phyloP scores from a whole-genome alignment of 2,797 vertebrate species.

The Clarias platycephalus region DNA sequence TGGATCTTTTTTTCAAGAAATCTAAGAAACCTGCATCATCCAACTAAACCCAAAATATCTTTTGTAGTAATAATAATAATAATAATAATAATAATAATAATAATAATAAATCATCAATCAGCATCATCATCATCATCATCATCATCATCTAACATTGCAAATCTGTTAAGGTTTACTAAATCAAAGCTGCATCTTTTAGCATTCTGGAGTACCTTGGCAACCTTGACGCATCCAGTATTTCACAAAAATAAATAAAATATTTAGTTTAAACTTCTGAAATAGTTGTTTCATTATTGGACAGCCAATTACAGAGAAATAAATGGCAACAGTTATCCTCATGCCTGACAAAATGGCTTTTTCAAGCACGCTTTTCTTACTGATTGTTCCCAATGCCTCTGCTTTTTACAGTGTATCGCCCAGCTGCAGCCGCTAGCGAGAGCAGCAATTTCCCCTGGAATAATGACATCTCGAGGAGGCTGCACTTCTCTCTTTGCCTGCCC shows the following conservation, averaged over 20 bases:
- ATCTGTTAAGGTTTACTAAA: neutral
- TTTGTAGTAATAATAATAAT: neutral
- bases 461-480: constrained; percentile 58
- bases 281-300: constrained; percentile 26
- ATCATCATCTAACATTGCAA: neutral
- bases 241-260: neutral
- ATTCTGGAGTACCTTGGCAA: neutral
- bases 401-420: constrained; percentile 54
- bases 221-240: neutral
- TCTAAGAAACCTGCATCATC: neutral
- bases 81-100: no score
- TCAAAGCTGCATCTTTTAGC: neutral
- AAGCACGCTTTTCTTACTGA: constrained; percentile 45
- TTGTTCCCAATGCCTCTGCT: constrained; percentile 44
- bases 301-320: constrained; percentile 33
- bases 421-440: constrained; percentile 55
- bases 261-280: neutral
- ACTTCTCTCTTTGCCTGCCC: constrained; percentile 44
- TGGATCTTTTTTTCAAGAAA: constrained; percentile 15
- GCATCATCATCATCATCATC: no score
- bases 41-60: constrained; percentile 11
- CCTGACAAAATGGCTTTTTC: constrained; percentile 44
- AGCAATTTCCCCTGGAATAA: constrained; percentile 59
- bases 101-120: no score
- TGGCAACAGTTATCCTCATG: constrained; percentile 11